A percentile compares a stretch with the other conserved stretches of the same genome.
These are phyloP conservation scores for Caranx ignobilis DNA, from an alignment of 2,113 vertebrate genomes.

Conservation along the genomic window DNA sequence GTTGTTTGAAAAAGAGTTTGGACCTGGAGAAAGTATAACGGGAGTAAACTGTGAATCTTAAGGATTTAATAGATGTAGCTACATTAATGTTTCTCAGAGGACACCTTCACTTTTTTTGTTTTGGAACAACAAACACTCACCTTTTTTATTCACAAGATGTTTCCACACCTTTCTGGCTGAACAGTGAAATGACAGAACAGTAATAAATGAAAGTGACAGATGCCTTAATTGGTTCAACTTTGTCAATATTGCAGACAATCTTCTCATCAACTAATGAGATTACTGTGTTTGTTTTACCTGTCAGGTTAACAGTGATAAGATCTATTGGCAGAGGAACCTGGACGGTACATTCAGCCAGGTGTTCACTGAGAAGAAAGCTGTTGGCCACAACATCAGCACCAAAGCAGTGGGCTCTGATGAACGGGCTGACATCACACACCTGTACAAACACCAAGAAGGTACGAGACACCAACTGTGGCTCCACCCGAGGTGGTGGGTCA, in stretches of 20 bases:
- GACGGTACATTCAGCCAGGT: conserved; percentile 87
- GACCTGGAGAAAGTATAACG: not conserved
- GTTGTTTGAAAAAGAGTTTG: not conserved
- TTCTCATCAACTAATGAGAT: not conserved
- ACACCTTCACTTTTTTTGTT: not conserved
- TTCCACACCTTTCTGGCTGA: not conserved
- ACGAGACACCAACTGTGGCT: conserved; percentile 5
- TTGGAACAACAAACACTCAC: too few species aligned
- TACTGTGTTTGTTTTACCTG: not conserved
- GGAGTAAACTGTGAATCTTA: not conserved
- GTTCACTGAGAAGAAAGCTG: conserved; percentile 88
- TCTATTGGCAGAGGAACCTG: conserved; percentile 88
- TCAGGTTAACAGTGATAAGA: conserved; percentile 89
- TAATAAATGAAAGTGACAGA: not conserved
- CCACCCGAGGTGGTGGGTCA: not conserved
- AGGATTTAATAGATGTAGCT: not conserved
- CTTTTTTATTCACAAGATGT: not conserved
- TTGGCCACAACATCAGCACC: conserved; percentile 89
- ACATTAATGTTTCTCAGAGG: not conserved
- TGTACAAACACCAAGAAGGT: conserved; percentile 92
- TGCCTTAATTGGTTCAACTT: not conserved
- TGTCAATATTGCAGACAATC: not conserved
- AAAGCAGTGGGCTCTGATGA: conserved; percentile 88
- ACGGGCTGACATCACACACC: conserved; percentile 85
- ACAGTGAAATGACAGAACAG: not conserved